A percentile compares a stretch with the other conserved stretches of the same genome.
phyloP scores from a whole-genome alignment of 2,113 vertebrate genomes.

The Craseonycteris thonglongyai region DNA sequence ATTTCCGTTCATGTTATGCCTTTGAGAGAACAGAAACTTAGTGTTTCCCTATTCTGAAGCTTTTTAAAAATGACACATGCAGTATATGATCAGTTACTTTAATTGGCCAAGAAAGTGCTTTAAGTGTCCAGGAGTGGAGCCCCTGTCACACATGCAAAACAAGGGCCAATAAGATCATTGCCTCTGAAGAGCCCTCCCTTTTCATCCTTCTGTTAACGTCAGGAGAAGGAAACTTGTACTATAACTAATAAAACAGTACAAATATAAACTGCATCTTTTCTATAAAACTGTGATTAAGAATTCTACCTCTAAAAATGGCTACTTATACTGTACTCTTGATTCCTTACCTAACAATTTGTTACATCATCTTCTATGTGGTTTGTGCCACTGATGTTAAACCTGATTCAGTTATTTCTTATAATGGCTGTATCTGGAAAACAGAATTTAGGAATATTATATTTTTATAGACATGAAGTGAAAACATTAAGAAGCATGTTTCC shows the following conservation, averaged over 20 bases:
- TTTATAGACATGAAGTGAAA: slow-evolving; percentile 43
- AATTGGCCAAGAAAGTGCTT: slow-evolving; percentile 6
- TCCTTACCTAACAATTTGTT: slow-evolving; percentile 45
- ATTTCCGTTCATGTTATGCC: neutral
- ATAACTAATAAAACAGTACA: neutral
- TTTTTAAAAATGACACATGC: slow-evolving; percentile 31
- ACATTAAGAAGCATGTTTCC: slow-evolving; percentile 24
- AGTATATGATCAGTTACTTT: neutral
- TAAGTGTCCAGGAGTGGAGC: neutral
- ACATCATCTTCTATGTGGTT: neutral
- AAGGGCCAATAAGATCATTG: neutral
- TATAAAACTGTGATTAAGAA: slow-evolving; percentile 69
- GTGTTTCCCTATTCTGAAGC: neutral
- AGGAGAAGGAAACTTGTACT: neutral
- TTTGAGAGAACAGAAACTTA: neutral
- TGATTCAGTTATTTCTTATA: slow-evolving; percentile 4
- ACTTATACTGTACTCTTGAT: slow-evolving; percentile 47
- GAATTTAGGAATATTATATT: slow-evolving; percentile 45
- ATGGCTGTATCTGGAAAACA: slow-evolving; percentile 37
- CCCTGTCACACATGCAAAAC: neutral
- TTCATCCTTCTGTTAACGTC: neutral
- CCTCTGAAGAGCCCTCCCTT: neutral
- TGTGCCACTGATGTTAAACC: slow-evolving; percentile 38
- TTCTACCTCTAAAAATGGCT: slow-evolving; percentile 75
- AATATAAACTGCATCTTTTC: slow-evolving; percentile 59